These are phyloP conservation scores for Drosophila aff. DNA, from an alignment of 1,140 invertebrate species.

Conservation along the genomic window DNA sequence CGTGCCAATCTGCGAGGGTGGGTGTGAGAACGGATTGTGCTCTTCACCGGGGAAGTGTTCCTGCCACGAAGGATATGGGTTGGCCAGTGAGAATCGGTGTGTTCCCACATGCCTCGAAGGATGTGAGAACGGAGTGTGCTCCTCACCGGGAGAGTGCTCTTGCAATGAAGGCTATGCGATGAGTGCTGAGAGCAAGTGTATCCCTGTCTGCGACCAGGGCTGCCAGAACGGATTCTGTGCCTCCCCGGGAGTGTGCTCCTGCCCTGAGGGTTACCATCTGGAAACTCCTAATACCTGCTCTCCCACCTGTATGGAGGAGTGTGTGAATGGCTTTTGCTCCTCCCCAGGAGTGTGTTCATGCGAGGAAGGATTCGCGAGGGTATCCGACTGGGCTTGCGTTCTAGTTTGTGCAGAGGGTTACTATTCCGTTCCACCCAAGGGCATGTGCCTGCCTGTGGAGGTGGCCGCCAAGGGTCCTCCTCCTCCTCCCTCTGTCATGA, in stretches of 20 bases:
- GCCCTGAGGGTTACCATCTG: not conserved
- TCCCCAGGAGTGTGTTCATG: slow-evolving; percentile 15
- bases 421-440: not conserved
- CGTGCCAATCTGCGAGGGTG: slow-evolving; percentile 1
- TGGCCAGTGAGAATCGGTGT: not conserved
- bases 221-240: slow-evolving; percentile 15
- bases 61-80: not conserved
- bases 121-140: slow-evolving; percentile 26
- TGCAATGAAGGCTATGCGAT: slow-evolving; percentile 11
- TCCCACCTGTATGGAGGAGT: slow-evolving; percentile 7
- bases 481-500: not conserved
- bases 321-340: slow-evolving; percentile 17
- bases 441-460: not conserved
- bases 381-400: not conserved
- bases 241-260: slow-evolving; percentile 5
- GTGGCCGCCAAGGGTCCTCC: not conserved
- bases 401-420: slow-evolving; percentile 3
- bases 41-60: not conserved
- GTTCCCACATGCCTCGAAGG: not conserved
- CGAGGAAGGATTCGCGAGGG: not conserved
- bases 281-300: not conserved
- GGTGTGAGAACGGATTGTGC: not conserved
- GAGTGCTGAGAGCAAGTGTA: slow-evolving; percentile 7
- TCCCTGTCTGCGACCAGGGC: not conserved
- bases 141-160: slow-evolving; percentile 3